phyloP scores from a whole-genome alignment of 2,113 vertebrate species.

The Platysternon megacephalum region DNA sequence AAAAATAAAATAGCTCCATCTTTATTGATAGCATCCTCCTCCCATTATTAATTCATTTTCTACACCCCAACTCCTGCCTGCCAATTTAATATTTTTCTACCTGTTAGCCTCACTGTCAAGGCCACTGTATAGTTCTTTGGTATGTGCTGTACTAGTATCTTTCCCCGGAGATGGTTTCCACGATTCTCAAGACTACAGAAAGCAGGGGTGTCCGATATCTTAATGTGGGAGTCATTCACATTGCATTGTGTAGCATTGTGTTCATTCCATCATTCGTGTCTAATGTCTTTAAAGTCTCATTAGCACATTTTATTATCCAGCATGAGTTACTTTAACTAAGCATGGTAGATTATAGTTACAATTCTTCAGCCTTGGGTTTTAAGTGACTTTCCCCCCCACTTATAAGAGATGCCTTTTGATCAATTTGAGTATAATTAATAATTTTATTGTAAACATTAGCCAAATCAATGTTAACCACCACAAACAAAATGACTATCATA shows the following conservation, averaged over 20 bases:
- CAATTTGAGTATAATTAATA: background rate
- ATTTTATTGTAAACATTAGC: background rate
- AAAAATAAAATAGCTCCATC: background rate
- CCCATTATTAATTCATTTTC: background rate
- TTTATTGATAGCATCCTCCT: background rate
- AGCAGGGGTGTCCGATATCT: background rate
- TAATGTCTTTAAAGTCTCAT: background rate
- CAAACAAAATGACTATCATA: background rate
- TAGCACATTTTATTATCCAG: background rate
- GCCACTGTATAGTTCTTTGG: background rate
- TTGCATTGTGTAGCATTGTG: background rate
- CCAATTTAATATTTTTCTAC: background rate
- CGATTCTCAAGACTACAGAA: background rate
- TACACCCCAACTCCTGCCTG: background rate
- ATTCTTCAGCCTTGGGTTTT: background rate
- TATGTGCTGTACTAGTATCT: background rate
- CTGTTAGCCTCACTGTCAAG: background rate
- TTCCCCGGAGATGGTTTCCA: background rate
- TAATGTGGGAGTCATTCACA: rapidly evolving
- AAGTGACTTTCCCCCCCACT: background rate
- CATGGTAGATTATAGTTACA: background rate
- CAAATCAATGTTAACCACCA: rapidly evolving
- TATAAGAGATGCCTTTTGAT: background rate
- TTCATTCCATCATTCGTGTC: background rate
- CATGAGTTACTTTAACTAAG: background rate